Base-by-base conservation (phyloP, 2,797 vertebrate species). In the Micrastur ruficollis region DNA sequence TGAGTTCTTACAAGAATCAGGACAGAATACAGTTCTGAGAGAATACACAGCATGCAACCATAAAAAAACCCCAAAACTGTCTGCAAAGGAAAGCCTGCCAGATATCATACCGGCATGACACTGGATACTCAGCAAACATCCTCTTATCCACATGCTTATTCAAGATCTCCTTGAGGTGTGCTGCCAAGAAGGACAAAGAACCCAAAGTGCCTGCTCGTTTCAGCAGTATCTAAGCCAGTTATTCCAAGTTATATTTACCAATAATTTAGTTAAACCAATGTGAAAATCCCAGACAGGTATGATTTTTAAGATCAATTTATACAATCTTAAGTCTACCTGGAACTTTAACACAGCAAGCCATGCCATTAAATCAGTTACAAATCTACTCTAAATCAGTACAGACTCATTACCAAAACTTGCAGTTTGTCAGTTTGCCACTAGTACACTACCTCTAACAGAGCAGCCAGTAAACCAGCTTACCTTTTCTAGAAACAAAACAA, bases 101-200 rank as follows among this genome's bases (percentile, higher is more conserved):
- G 73, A 32, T 21, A 86, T 6, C 14, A 68, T 7, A 86, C 5
- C 70, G 81, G 52, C 58, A 20, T 8, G 76, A 90, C 27, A 73
- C 2, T 12, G 32, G n/a, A 53, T 56, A 90, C 22, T 66, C 66
- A 52, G 26, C 11, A 58, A 42, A 38, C 50, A 73, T 84, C 70
- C 58, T 86, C 63, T 76, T 55, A 75, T 23, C 67, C 70, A 72
- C 38, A 46, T 9, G 14, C 65, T 79, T 49, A 47, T 56, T 81
- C 50, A 70, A 75, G 50, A 42, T 27, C 46, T 78, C 68, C 49
- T 89, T 78, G 79, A 94, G 73, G 38, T 56, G 34, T 31, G 66
- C 73, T 81, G 73, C 53, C 65, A 34, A 31, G 86, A 92, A 93
- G 62, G 58, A 76, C 53, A 63, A 78, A 70, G 66, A 73, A 73